Evolutionary conservation across 2,797 vertebrate species (phyloP).

Genomic region (Molossus alvarezi): DNA sequence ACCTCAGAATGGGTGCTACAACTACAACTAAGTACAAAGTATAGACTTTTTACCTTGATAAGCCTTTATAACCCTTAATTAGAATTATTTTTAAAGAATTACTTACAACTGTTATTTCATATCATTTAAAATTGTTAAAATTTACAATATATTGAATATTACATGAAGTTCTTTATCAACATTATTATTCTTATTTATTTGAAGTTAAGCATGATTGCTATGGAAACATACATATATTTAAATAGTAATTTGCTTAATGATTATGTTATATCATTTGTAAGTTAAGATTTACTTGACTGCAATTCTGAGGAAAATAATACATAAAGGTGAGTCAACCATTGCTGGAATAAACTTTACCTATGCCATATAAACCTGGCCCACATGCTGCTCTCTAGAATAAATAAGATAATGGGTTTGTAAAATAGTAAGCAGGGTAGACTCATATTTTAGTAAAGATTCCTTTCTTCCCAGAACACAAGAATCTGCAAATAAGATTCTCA

Average conservation of each 20-base stretch:
- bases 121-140: neutral
- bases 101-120: neutral
- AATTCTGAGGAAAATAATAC: slow-evolving; percentile 31
- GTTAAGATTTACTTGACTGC: neutral
- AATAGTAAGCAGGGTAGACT: neutral
- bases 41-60: neutral
- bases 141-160: neutral
- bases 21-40: neutral
- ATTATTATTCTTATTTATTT: slow-evolving; percentile 4
- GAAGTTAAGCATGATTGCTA: slow-evolving; percentile 18
- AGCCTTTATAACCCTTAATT: neutral
- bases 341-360: neutral
- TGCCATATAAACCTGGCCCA: neutral
- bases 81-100: neutral
- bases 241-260: neutral
- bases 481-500: neutral
- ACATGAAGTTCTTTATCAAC: neutral
- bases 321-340: neutral
- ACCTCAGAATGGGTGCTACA: neutral
- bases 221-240: slow-evolving; percentile 9
- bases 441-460: neutral
- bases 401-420: neutral
- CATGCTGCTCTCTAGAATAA: neutral
- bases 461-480: neutral
- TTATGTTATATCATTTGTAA: neutral